Evolutionary conservation across 2,888 invertebrate genomes (phyloP).

Genomic region (Acrobasis repandana): DNA sequence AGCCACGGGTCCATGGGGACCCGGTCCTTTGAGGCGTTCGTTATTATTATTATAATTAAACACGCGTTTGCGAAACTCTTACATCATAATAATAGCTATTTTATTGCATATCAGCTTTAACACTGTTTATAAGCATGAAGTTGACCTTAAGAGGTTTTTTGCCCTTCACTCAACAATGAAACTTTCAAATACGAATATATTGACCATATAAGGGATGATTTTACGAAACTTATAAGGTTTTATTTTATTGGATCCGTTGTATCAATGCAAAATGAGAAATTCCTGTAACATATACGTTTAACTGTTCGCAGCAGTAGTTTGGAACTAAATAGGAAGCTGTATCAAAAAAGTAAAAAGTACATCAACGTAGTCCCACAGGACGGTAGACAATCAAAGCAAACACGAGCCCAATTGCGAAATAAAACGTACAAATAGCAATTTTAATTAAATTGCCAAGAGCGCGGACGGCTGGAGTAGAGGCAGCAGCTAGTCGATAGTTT

Average conservation of each 20-base stretch:
- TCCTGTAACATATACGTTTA: constrained; percentile 21
- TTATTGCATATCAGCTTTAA: background rate
- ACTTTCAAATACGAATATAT: background rate
- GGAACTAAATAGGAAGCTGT: constrained; percentile 45
- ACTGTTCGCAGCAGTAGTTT: constrained; percentile 31
- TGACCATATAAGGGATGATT: background rate
- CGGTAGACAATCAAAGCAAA: constrained; percentile 72
- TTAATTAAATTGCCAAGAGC: constrained; percentile 80
- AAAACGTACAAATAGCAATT: constrained; percentile 81
- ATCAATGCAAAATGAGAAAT: constrained; percentile 13
- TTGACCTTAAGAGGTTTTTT: constrained; percentile 1
- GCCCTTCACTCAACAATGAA: constrained; percentile 8
- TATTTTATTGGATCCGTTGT: background rate
- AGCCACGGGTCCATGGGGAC: too few relatives aligned
- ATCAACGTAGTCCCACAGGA: constrained; percentile 47
- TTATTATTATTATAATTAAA: background rate
- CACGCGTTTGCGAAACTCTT: constrained; percentile 1
- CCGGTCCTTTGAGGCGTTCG: too few relatives aligned
- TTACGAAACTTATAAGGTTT: background rate
- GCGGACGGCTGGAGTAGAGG: constrained; percentile 42
- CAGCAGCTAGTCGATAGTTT: constrained; percentile 68
- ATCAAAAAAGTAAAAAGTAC: constrained; percentile 53
- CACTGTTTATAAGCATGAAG: constrained; percentile 6
- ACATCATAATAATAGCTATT: background rate
- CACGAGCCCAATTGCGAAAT: constrained; percentile 71